Conservation (phyloP, 2,888 invertebrate genomes). For the Meiosimyza platycephala region DNA sequence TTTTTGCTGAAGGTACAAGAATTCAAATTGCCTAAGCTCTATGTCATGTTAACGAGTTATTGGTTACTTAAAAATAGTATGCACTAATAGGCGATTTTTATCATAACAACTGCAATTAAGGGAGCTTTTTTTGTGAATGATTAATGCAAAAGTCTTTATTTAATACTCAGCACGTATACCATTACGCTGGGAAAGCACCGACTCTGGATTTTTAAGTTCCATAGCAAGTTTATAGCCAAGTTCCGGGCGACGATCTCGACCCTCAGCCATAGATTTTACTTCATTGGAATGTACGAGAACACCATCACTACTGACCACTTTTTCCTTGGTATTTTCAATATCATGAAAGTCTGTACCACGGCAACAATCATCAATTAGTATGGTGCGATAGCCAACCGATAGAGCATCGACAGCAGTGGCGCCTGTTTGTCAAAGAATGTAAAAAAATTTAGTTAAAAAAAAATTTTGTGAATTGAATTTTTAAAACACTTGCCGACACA, state of each 20-base stretch:
- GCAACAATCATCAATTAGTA: constrained; percentile 90
- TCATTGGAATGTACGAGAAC: constrained; percentile 83
- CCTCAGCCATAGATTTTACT: constrained; percentile 88
- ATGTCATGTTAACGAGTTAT: neutral
- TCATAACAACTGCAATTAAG: too few species aligned
- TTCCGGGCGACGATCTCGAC: constrained; percentile 86
- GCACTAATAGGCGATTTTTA: too few species aligned
- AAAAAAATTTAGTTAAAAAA: neutral
- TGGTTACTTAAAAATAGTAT: neutral
- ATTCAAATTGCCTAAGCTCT: constrained; percentile 1
- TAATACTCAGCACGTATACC: constrained; percentile 55
- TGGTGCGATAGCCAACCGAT: constrained; percentile 90
- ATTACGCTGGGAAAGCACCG: constrained; percentile 64
- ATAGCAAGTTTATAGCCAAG: constrained; percentile 89
- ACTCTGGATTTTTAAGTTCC: constrained; percentile 77
- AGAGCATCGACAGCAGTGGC: constrained; percentile 90
- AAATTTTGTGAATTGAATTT: neutral
- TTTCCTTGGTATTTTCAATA: constrained; percentile 84
- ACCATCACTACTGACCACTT: constrained; percentile 80
- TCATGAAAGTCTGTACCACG: constrained; percentile 88
- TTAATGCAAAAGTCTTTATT: neutral
- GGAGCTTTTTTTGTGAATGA: too few species aligned
- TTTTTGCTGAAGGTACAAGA: neutral
- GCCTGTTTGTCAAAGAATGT: constrained; percentile 69
- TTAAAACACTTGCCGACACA: constrained; percentile 78